These are phyloP conservation scores for Adelognathus sp. DNA, from an alignment of 2,888 invertebrate species.

Conservation along the genomic window DNA sequence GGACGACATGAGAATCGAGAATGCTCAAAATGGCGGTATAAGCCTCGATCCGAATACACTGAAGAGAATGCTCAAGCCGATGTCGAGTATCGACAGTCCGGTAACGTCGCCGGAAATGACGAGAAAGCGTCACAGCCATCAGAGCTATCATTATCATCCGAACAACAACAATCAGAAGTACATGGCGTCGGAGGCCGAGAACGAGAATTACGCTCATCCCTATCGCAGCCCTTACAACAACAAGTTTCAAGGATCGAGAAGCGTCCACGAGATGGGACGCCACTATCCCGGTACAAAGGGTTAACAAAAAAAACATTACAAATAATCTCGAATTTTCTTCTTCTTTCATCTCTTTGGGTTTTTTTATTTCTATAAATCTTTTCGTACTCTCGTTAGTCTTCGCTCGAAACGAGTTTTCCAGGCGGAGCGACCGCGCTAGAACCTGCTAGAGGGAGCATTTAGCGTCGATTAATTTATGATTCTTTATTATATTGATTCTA, in stretches of 20 bases:
- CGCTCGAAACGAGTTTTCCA: too few species aligned
- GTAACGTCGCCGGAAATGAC: conserved; percentile 96
- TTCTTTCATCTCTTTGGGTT: not conserved
- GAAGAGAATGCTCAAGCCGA: conserved; percentile 96
- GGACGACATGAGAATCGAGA: conserved; percentile 89
- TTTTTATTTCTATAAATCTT: not conserved
- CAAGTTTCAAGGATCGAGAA: conserved; percentile 82
- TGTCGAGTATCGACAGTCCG: conserved; percentile 94
- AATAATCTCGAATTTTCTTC: conserved; percentile 23
- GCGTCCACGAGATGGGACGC: conserved; percentile 88
- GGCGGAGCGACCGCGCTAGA: too few species aligned
- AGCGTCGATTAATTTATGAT: too few species aligned
- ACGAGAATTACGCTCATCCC: conserved; percentile 78
- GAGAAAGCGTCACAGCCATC: conserved; percentile 88
- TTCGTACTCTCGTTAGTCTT: too few species aligned
- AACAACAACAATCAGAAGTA: conserved; percentile 84
- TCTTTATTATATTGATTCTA: too few species aligned
- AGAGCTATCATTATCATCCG: conserved; percentile 80
- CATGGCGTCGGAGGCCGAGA: conserved; percentile 81
- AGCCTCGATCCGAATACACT: conserved; percentile 91
- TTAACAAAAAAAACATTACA: conserved; percentile 40
- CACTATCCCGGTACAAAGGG: conserved; percentile 75
- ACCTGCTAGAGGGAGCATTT: too few species aligned
- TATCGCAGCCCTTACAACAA: conserved; percentile 76
- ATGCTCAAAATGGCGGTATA: conserved; percentile 80